Evolutionary conservation across 1,140 invertebrate genomes (phyloP).

Genomic region (Papilio aristodemus): DNA sequence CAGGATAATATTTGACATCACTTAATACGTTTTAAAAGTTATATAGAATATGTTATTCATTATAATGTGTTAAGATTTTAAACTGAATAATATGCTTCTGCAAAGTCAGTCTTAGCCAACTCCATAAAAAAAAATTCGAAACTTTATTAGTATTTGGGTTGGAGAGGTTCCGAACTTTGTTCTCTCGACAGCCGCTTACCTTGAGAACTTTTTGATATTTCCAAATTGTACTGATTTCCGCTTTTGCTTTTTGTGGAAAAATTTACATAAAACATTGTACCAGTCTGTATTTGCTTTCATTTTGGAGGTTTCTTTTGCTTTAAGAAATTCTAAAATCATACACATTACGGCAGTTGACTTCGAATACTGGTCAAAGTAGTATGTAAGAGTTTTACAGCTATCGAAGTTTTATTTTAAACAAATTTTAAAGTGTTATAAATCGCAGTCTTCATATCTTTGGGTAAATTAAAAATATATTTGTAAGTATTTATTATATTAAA

Average conservation of each 20-base stretch:
- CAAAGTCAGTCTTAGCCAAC: constrained; percentile 1
- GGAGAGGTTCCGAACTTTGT: neutral
- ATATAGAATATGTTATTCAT: too few relatives aligned
- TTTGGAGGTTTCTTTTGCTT: neutral
- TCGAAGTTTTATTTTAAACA: neutral
- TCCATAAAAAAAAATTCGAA: neutral
- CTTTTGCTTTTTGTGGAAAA: neutral
- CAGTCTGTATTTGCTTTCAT: constrained; percentile 12
- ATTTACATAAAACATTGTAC: neutral
- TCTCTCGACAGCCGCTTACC: constrained; percentile 21
- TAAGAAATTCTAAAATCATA: neutral
- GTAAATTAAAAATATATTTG: too few relatives aligned
- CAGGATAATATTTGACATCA: too few relatives aligned
- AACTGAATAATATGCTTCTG: neutral
- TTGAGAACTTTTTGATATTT: constrained; percentile 21
- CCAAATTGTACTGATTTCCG: constrained; percentile 19
- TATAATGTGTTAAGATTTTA: too few relatives aligned
- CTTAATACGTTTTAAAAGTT: too few relatives aligned
- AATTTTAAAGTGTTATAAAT: too few relatives aligned
- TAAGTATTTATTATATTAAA: too few relatives aligned
- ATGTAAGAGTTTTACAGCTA: neutral
- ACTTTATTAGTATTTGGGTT: neutral
- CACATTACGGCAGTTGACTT: neutral
- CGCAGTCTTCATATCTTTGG: too few relatives aligned
- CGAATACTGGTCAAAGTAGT: neutral